A percentile compares a stretch with the other conserved stretches of the same genome.
Conservation (phyloP, 2,113 vertebrate species). For the Menidia beryllina region DNA sequence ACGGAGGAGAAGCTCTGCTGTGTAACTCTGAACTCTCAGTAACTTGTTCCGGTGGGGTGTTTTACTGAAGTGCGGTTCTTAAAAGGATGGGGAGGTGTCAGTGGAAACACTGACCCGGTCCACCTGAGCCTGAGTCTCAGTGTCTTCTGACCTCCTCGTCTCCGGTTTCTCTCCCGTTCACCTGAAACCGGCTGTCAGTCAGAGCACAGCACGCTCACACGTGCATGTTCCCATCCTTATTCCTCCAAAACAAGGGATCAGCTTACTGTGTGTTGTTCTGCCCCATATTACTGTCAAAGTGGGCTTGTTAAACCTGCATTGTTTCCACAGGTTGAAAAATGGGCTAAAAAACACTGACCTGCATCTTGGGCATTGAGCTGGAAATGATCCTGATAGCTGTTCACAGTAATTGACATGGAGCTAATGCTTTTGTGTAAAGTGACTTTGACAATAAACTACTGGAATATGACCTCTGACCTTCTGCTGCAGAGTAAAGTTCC, state of each 20-base stretch:
- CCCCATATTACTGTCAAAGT: neutral
- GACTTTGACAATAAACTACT: conserved; percentile 16
- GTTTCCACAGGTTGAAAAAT: conserved; percentile 9
- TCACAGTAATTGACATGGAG: neutral
- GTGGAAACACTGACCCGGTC: conserved; percentile 75
- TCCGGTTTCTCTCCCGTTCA: conserved; percentile 70
- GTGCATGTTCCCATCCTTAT: conserved; percentile 50
- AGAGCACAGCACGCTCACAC: conserved; percentile 18
- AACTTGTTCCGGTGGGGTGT: conserved; percentile 1
- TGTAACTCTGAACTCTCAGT: neutral
- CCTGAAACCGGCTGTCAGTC: conserved; percentile 71
- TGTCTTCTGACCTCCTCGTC: conserved; percentile 60
- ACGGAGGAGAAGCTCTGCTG: conserved; percentile 1
- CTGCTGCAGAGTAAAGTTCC: neutral
- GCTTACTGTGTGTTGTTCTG: conserved; percentile 49
- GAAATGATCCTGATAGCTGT: neutral
- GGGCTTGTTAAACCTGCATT: neutral
- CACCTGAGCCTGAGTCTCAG: conserved; percentile 66
- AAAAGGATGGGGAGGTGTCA: conserved; percentile 53
- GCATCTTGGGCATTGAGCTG: neutral
- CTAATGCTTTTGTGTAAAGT: conserved; percentile 11
- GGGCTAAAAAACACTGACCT: neutral
- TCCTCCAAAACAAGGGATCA: conserved; percentile 66
- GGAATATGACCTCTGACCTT: conserved; percentile 26
- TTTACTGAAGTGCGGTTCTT: conserved; percentile 5